Base-by-base conservation (phyloP, 2,888 invertebrate genomes). In the Temnothorax unifasciatus region DNA sequence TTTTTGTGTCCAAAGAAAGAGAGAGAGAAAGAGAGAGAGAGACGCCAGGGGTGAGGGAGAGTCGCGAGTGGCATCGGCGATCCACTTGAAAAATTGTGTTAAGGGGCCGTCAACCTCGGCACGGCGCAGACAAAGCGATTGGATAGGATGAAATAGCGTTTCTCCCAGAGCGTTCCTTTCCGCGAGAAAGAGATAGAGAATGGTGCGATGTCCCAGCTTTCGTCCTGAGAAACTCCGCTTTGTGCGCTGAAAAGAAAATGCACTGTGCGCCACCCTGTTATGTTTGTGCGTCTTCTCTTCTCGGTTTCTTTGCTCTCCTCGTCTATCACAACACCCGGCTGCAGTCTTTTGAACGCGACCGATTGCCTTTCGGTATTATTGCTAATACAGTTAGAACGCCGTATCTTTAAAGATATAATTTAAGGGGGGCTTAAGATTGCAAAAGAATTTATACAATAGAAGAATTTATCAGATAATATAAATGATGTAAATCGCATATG, bases 81-180 rank as follows among this genome's bases (percentile, higher is more conserved):
- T 82, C 41, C 74, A 73, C 83, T 82, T 64, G 82, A 88, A 85
- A 84, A 85, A 89, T 89, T 83, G 86, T 79, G 83, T 89, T 87
- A 89, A 87, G 75, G 59, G 75, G 66, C 69, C 87, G 87, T 87
- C 74, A 83, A 86, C 81, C 82, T 87, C 84, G 66, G 74, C 74
- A 69, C 74, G 82, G 82, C 38, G 71, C 81, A 83, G 89, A 86
- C 83, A 86, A 83, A 76, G 81, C 86, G 87, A 89, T 89, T 89
- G 89, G 87, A 82, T 83, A 73, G 63, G 71, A 82, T 74, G 88
- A 85, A 89, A 89, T 81, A 82, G 85, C 84, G 76, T 57, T 50
- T 74, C 82, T 79, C 87, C 9, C 85, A 82, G 85, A 73, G 29
- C 73, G 81, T 69, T 85, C 52, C 79, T 84, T 79, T 54, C 61